Evolutionary conservation across 1,140 invertebrate genomes (phyloP).

Genomic region (Pseudomyrmex concolor): DNA sequence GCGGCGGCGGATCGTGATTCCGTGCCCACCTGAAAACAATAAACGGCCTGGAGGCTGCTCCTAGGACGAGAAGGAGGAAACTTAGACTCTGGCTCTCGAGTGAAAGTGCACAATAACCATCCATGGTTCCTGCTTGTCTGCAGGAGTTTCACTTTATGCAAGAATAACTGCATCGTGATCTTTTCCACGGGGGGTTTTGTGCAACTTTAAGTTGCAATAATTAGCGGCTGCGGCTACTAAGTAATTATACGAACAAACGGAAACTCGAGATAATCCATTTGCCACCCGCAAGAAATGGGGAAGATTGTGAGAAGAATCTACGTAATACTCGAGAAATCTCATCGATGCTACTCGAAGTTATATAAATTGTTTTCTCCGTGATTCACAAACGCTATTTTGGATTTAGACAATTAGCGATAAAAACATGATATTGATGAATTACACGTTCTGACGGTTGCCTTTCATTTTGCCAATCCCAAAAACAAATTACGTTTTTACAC

Average conservation of each 20-base stretch:
- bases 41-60: conserved; percentile 57
- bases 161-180: conserved; percentile 30
- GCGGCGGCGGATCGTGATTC: conserved; percentile 66
- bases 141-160: conserved; percentile 24
- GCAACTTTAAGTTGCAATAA: conserved; percentile 55
- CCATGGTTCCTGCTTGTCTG: conserved; percentile 34
- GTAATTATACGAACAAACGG: conserved; percentile 41
- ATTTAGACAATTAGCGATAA: conserved; percentile 12
- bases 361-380: conserved; percentile 29
- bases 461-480: neutral
- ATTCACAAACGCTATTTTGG: conserved; percentile 13
- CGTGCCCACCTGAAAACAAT: conserved; percentile 67
- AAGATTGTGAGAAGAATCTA: conserved; percentile 56
- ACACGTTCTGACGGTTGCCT: neutral
- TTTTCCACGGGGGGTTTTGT: conserved; percentile 28
- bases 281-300: conserved; percentile 28
- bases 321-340: conserved; percentile 20
- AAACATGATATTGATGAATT: conserved; percentile 11
- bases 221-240: conserved; percentile 49
- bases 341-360: conserved; percentile 24
- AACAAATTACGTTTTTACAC: neutral
- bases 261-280: conserved; percentile 34
- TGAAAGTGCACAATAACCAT: conserved; percentile 68
- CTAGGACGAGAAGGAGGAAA: conserved; percentile 61
- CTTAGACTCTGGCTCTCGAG: conserved; percentile 30